Base-by-base conservation (phyloP, 2,113 vertebrate genomes). In the Hemibates koningsi region DNA sequence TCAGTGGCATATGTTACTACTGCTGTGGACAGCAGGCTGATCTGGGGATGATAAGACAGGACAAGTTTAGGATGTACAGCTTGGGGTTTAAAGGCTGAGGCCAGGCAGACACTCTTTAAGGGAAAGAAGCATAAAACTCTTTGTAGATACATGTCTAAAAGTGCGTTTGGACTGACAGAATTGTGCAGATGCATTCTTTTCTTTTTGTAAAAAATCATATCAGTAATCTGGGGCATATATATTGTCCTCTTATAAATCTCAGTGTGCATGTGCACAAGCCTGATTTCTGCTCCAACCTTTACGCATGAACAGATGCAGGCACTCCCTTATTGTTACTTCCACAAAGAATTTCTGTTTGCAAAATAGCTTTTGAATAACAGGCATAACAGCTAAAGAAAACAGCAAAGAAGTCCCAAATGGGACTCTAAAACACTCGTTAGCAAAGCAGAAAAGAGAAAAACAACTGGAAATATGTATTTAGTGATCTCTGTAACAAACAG, bases 1-100 rank as follows among this genome's bases (percentile, higher is more conserved):
- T 91, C 86, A 87, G 45, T 10, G 11, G 86, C 94, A 95, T 93
- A 92, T 92, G 94, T 78, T 87, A 17, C 88, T 85, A 81, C 91
- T 86, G 87, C 87, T 89, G 86, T 81, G 54, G 71, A 84, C 50
- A 45, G 82, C 82, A 32, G 43, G 59, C 78, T 86, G 84, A 90
- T 86, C 85, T 89, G 71, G 71, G 84, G 34, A 83, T 76, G 87
- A 91, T 79, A 83, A 80, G 48, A 50, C 13, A 27, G 41, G 61
- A 80, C 16, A 83, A 86, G 79, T 12, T 54, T 59, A 50, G 24
- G 50, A 71, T 79, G 9, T 78, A n/a, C 54, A 34, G 45, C 17
- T 50, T 0, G 3, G 27, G 27, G 45, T 78, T 27, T 32, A 78
- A 48, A 50, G 16, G 10, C 71, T 78, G 71, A 50, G 71, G 16